Evolutionary conservation across 2,113 vertebrate species (phyloP), one percentile per base, ranked within the genome.

Genomic region (Tachuris rubrigastra): DNA sequence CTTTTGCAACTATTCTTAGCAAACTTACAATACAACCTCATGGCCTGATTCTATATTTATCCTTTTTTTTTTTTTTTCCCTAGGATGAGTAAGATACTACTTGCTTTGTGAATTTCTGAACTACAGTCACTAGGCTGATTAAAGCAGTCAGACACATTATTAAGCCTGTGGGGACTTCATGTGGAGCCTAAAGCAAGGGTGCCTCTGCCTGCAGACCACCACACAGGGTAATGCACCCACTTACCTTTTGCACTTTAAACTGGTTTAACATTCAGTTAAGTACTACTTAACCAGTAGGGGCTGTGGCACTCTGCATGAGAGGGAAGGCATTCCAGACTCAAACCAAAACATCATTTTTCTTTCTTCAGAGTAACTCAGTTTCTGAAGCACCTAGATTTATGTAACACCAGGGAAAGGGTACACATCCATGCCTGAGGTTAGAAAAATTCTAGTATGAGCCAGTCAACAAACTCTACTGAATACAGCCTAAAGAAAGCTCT

Each of bases 141-240:
- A 42, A 73, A 59, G 59, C 49, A 91, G n/a, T 56, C 9, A 20
- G 41, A 74, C 17, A n/a, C 25, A 3, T 94, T 30, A n/a, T 47
- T 27, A 44, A 82, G 19, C 35, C 46, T 15, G 9, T 10, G 33
- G 47, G 33, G 39, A 31, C 15, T 60, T 68, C 12, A 19, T 1
- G 2, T 5, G 35, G 20, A 62, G 53, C 10, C 50, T 16, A 33
- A 59, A 35, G 37, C 63, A n/a, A 7, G 20, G 33, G 1, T 35
- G 39, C 14, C 84, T 58, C 47, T 55, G 25, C 33, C 33, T 66
- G 25, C 7, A 1, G 41, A 28, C 21, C 0, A 0, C 9, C 15
- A 23, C 1, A 0, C 21, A 14, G 35, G 18, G 14, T 25, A 30
- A 41, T 0, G 1, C 25, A 15, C n/a, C 37, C 46, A 23, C 55